Conservation (phyloP, 2,888 invertebrate genomes). For the Bellardia bayeri region DNA sequence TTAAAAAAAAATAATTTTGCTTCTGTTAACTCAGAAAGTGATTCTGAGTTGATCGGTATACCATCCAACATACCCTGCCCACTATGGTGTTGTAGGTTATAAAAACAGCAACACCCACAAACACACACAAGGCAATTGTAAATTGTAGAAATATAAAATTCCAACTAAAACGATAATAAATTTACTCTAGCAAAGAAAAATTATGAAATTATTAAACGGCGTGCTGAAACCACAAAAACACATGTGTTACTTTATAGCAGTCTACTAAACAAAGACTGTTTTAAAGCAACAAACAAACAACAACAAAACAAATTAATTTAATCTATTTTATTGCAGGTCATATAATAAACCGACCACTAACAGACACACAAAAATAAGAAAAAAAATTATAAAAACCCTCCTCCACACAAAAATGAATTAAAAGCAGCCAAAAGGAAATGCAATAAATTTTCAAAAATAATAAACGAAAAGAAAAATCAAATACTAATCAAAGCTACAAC, state of each 20-base stretch:
- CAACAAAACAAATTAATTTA: constrained; percentile 20
- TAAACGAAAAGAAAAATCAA: not conserved
- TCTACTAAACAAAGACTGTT: constrained; percentile 8
- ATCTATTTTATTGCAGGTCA: constrained; percentile 65
- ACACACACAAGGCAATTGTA: not conserved
- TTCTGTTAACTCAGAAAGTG: no score
- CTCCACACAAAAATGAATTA: constrained; percentile 23
- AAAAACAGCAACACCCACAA: constrained; percentile 2
- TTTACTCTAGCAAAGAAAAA: constrained; percentile 10
- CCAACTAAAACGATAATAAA: not conserved
- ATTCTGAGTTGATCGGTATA: no score
- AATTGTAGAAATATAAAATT: not conserved
- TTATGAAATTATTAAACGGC: constrained; percentile 28
- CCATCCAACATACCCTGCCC: no score
- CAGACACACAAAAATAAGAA: constrained; percentile 30
- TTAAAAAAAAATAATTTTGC: no score
- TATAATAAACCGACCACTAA: constrained; percentile 44
- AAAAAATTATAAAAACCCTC: not conserved
- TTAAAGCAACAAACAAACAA: constrained; percentile 16
- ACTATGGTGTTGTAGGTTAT: no score
- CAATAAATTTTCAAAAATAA: not conserved
- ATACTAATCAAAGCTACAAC: constrained; percentile 21
- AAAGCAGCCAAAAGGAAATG: not conserved
- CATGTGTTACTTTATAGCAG: constrained; percentile 42
- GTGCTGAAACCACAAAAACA: constrained; percentile 20